These are phyloP conservation scores for Leucoma salicis DNA, from an alignment of 2,888 invertebrate species.

Conservation along the genomic window DNA sequence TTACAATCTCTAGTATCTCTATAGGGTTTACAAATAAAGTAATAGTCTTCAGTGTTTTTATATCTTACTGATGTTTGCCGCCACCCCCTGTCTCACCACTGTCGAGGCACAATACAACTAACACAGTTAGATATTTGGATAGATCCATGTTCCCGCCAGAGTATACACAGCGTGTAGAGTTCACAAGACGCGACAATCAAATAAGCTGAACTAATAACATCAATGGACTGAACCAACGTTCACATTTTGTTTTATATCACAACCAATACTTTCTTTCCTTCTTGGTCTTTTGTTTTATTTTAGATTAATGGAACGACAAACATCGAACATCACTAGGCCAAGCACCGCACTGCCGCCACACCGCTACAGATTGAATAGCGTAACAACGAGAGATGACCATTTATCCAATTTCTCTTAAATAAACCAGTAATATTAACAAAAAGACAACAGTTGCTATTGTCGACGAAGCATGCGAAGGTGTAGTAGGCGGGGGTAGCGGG, in stretches of 20 bases:
- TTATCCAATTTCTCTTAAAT: conserved; percentile 82
- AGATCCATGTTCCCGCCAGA: conserved; percentile 49
- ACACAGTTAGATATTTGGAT: conserved; percentile 53
- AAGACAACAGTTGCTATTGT: conserved; percentile 62
- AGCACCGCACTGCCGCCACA: conserved; percentile 53
- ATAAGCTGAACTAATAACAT: conserved; percentile 44
- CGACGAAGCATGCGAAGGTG: conserved; percentile 52
- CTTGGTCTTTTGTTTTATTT: conserved; percentile 52
- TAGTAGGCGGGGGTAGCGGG: conserved; percentile 23
- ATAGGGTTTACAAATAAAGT: background rate
- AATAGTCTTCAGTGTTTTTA: background rate
- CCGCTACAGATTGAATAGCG: conserved; percentile 67
- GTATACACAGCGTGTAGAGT: conserved; percentile 32
- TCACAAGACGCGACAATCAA: conserved; percentile 38
- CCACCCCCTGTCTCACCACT: conserved; percentile 68
- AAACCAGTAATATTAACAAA: conserved; percentile 78
- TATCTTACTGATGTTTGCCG: conserved; percentile 70
- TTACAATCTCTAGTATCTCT: no score
- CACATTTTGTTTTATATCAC: conserved; percentile 66
- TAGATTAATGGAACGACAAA: conserved; percentile 43
- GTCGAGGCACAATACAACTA: conserved; percentile 55
- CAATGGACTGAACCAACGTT: conserved; percentile 40
- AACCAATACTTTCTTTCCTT: conserved; percentile 50
- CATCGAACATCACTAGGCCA: conserved; percentile 45
- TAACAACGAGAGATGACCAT: conserved; percentile 75